These are phyloP conservation scores for Dusona sp. DNA, from an alignment of 2,888 invertebrate genomes.

Conservation along the genomic window DNA sequence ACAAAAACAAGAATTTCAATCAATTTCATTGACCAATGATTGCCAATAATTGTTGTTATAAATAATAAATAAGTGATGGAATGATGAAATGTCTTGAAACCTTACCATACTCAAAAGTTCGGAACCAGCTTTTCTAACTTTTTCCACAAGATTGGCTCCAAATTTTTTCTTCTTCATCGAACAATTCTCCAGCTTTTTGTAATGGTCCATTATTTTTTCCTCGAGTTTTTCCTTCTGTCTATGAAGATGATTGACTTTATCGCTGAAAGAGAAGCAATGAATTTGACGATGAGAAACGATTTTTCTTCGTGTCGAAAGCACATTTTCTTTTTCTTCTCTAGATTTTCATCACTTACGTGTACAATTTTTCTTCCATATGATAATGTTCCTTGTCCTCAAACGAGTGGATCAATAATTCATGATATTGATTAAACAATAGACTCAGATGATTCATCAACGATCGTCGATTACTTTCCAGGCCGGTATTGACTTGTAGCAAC, in stretches of 20 bases:
- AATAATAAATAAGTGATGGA: background rate
- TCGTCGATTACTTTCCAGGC: constrained; percentile 94
- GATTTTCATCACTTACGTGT: constrained; percentile 85
- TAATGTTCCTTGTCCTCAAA: constrained; percentile 98
- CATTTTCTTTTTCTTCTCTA: background rate
- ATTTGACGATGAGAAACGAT: too few species aligned
- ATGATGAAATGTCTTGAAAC: background rate
- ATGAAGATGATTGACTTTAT: constrained; percentile 95
- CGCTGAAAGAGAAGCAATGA: constrained; percentile 85
- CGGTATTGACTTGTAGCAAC: constrained; percentile 94
- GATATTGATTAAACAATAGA: constrained; percentile 95
- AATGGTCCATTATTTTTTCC: constrained; percentile 99
- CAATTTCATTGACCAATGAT: background rate
- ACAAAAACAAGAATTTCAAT: background rate
- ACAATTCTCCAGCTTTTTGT: constrained; percentile 95
- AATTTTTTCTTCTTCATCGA: constrained; percentile 95
- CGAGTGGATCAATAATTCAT: constrained; percentile 95
- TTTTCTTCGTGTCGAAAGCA: too few species aligned
- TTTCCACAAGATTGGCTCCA: constrained; percentile 93
- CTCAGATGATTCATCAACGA: constrained; percentile 97
- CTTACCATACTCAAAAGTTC: constrained; percentile 93
- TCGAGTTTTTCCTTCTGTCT: constrained; percentile 98
- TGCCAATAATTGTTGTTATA: background rate
- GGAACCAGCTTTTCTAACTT: constrained; percentile 94
- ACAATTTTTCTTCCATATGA: constrained; percentile 97